A percentile compares a stretch with the other conserved stretches of the same genome.
These are phyloP conservation scores for Carduelis carduelis DNA, from an alignment of 2,797 vertebrate genomes.

Conservation along the genomic window DNA sequence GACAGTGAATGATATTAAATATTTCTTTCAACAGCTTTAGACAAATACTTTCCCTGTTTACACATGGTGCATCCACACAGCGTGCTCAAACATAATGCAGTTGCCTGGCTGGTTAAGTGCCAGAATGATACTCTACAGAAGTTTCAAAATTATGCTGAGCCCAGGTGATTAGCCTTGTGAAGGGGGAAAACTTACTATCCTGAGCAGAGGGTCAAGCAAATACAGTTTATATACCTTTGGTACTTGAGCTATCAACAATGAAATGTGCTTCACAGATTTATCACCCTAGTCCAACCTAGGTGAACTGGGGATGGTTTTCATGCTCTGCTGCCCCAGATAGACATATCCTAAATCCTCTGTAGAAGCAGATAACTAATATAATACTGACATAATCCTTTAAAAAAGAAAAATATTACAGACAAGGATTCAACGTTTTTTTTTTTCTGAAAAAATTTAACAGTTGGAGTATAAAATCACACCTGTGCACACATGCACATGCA, in stretches of 20 bases:
- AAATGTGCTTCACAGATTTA: neutral
- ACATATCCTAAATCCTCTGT: neutral
- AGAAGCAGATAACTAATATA: neutral
- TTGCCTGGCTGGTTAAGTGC: neutral
- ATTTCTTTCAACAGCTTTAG: neutral
- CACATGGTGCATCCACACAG: neutral
- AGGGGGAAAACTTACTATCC: neutral
- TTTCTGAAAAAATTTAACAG: neutral
- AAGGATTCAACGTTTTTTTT: neutral
- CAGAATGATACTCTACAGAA: neutral
- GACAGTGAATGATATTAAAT: neutral
- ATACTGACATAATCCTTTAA: neutral
- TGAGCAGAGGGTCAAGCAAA: neutral
- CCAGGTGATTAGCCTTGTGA: neutral
- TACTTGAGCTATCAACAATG: neutral
- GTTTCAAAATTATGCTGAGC: neutral
- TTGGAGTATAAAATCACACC: neutral
- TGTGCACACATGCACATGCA: rapidly evolving
- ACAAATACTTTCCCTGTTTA: neutral
- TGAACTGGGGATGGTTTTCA: neutral
- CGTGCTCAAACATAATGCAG: neutral
- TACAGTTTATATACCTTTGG: neutral
- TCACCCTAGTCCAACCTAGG: neutral
- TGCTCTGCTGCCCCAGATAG: neutral
- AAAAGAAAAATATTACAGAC: neutral